Evolutionary conservation across 2,888 invertebrate species (phyloP).

Genomic region (Ramazzottius varieornatus): DNA sequence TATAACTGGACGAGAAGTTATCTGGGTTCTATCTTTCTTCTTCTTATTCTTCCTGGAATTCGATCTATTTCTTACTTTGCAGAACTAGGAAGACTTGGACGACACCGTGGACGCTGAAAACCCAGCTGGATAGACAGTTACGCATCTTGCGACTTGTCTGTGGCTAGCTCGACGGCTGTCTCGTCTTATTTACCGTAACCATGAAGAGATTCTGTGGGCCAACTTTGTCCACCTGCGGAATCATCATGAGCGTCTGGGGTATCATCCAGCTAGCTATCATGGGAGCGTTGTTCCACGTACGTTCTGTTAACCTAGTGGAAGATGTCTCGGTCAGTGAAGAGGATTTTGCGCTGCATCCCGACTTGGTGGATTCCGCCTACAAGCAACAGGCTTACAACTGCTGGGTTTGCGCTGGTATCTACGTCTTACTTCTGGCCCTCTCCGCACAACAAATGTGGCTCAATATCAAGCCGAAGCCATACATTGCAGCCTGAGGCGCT

Average conservation of each 20-base stretch:
- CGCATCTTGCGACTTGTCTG: no score
- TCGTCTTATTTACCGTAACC: background rate
- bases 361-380: background rate
- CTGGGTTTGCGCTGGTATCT: background rate
- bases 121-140: no score
- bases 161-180: no score
- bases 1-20: no score
- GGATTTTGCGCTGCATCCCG: background rate
- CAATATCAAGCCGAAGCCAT: background rate
- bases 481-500: background rate
- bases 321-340: background rate
- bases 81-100: no score
- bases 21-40: no score
- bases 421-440: background rate
- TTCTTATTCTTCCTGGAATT: no score
- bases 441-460: background rate
- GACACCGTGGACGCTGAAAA: no score
- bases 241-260: background rate
- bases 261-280: background rate
- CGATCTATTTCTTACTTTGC: no score
- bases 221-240: background rate
- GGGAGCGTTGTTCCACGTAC: background rate
- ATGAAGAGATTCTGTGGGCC: background rate
- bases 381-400: slow-evolving; percentile 2
- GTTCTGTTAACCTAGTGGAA: background rate